phyloP scores from a whole-genome alignment of 2,888 invertebrate genomes.

The Campoplex nolae region DNA sequence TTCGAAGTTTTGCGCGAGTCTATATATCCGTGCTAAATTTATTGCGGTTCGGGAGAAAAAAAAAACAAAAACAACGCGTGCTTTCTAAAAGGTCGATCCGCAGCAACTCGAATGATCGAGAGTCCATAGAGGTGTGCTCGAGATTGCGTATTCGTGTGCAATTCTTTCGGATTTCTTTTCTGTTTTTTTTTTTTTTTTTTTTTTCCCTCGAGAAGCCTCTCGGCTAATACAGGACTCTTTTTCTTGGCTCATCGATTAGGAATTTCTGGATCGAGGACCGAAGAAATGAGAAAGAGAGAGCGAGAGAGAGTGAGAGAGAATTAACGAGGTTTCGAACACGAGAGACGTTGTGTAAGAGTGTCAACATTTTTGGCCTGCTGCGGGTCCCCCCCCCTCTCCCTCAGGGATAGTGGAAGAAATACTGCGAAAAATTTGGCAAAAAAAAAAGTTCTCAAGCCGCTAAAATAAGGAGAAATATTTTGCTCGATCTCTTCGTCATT shows the following conservation, averaged over 20 bases:
- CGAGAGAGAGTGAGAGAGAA: slow-evolving; percentile 27
- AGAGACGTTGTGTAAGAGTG: slow-evolving; percentile 33
- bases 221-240: slow-evolving; percentile 39
- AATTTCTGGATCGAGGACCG: slow-evolving; percentile 56
- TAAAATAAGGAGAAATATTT: neutral
- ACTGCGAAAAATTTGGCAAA: slow-evolving; percentile 1
- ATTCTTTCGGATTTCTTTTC: neutral
- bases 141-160: slow-evolving; percentile 15
- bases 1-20: slow-evolving; percentile 53
- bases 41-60: slow-evolving; percentile 33
- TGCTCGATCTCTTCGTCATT: neutral
- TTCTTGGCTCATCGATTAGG: slow-evolving; percentile 63
- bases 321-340: slow-evolving; percentile 8
- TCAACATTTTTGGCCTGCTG: slow-evolving; percentile 30
- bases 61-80: neutral
- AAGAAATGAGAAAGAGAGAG: slow-evolving; percentile 24
- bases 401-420: neutral
- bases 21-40: slow-evolving; percentile 53
- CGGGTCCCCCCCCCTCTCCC: neutral
- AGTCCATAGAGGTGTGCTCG: slow-evolving; percentile 16
- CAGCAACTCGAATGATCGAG: slow-evolving; percentile 47
- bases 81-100: slow-evolving; percentile 34
- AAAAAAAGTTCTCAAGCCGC: neutral
- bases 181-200: slow-evolving; percentile 36
- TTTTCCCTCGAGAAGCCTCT: slow-evolving; percentile 22